Evolutionary conservation across 2,888 invertebrate genomes (phyloP).

Genomic region (Elegia similella): DNA sequence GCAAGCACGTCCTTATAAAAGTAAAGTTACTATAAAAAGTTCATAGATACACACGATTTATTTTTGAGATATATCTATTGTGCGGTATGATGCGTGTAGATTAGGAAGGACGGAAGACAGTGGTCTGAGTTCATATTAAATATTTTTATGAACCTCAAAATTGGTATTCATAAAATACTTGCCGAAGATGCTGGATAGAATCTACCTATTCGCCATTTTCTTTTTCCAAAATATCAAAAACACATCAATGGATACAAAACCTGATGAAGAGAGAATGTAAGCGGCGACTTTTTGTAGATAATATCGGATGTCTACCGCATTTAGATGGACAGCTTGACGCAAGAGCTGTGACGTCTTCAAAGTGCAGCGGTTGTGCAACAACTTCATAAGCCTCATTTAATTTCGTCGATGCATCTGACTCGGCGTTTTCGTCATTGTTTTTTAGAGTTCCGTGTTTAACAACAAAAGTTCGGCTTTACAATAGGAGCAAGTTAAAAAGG

Average conservation of each 20-base stretch:
- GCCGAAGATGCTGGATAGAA: too few relatives aligned
- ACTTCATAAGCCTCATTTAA: conserved; percentile 60
- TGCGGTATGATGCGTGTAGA: too few relatives aligned
- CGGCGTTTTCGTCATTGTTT: conserved; percentile 46
- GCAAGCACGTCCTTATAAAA: too few relatives aligned
- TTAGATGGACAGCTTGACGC: conserved; percentile 40
- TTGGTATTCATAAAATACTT: too few relatives aligned
- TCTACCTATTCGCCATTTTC: too few relatives aligned
- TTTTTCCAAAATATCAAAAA: conserved; percentile 33
- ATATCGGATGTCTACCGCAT: conserved; percentile 40
- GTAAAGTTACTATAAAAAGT: too few relatives aligned
- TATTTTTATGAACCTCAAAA: too few relatives aligned
- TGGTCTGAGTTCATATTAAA: too few relatives aligned
- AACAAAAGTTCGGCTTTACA: conserved; percentile 19
- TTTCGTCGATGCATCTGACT: conserved; percentile 58
- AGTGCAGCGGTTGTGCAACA: conserved; percentile 61
- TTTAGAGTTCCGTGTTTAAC: conserved; percentile 31
- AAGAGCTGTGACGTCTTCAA: conserved; percentile 38
- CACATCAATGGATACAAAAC: conserved; percentile 35
- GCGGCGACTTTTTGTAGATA: conserved; percentile 62
- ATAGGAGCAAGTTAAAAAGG: neutral
- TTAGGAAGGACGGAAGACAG: too few relatives aligned
- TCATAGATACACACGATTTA: too few relatives aligned
- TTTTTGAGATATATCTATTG: too few relatives aligned
- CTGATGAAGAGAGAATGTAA: conserved; percentile 48